Percentiles rank a stretch among this genome's conserved stretches.
phyloP scores from a whole-genome alignment of 2,797 vertebrate genomes.

The Eulemur mongoz region DNA sequence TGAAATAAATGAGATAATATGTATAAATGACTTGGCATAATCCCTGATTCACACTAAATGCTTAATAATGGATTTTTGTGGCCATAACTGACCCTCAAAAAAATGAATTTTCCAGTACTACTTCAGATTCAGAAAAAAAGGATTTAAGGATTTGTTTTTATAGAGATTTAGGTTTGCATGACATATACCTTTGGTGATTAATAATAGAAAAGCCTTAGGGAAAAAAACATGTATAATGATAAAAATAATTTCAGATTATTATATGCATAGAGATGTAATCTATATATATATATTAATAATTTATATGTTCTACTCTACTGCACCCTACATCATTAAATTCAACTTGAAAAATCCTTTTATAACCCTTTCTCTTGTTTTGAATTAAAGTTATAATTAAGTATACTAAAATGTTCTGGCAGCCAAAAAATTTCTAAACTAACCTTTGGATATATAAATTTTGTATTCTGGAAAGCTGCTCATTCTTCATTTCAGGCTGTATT shows the following conservation, averaged over 20 bases:
- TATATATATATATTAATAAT: not conserved
- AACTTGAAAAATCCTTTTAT: not conserved
- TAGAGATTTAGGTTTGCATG: not conserved
- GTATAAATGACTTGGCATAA: not conserved
- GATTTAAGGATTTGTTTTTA: not conserved
- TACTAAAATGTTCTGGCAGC: conserved; percentile 12
- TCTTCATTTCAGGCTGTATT: conserved; percentile 27
- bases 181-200: not conserved
- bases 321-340: not conserved
- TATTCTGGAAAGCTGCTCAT: not conserved
- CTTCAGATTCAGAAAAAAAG: conserved; percentile 13
- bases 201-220: not conserved
- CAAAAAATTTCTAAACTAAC: not conserved
- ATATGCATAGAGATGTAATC: not conserved
- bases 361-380: not conserved
- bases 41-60: not conserved
- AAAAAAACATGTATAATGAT: not conserved
- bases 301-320: not conserved
- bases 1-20: not conserved
- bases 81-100: not conserved
- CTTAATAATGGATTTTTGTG: conserved; percentile 10
- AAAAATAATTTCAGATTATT: conserved; percentile 27
- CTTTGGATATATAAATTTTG: not conserved
- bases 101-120: not conserved
- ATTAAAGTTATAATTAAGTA: not conserved